Conservation (phyloP, 2,797 vertebrate species). For the Phataginus tricuspis region DNA sequence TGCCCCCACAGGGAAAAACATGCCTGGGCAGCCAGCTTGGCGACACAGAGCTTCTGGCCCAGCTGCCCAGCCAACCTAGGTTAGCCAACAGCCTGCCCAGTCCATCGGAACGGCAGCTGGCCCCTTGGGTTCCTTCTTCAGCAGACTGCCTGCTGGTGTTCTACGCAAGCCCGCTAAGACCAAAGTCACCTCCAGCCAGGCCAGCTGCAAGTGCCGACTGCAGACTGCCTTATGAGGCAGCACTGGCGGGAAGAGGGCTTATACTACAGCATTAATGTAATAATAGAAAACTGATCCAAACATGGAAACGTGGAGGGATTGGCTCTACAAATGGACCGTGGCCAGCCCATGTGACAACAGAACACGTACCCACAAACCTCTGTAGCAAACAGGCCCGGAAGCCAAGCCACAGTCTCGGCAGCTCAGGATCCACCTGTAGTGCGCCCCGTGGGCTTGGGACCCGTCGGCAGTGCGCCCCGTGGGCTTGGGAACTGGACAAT, state of each 20-base stretch:
- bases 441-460: not conserved
- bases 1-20: not conserved
- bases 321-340: rapidly evolving
- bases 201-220: not conserved
- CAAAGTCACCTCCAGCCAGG: not conserved
- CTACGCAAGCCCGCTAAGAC: not conserved
- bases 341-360: not conserved
- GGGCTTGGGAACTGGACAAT: no score
- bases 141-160: not conserved
- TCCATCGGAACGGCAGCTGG: not conserved
- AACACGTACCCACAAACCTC: not conserved
- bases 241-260: rapidly evolving
- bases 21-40: rapidly evolving
- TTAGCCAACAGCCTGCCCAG: not conserved
- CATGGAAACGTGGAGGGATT: rapidly evolving
- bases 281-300: not conserved
- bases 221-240: not conserved
- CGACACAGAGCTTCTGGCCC: rapidly evolving
- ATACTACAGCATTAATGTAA: rapidly evolving
- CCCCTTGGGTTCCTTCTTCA: not conserved
- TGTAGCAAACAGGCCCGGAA: not conserved
- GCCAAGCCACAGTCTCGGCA: not conserved
- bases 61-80: not conserved
- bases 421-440: no score
- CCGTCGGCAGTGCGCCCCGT: no score